Percentiles rank a stretch among this genome's conserved stretches.
These are phyloP conservation scores for Sebastes melanostomus DNA, from an alignment of 2,797 vertebrate genomes.

Conservation along the genomic window DNA sequence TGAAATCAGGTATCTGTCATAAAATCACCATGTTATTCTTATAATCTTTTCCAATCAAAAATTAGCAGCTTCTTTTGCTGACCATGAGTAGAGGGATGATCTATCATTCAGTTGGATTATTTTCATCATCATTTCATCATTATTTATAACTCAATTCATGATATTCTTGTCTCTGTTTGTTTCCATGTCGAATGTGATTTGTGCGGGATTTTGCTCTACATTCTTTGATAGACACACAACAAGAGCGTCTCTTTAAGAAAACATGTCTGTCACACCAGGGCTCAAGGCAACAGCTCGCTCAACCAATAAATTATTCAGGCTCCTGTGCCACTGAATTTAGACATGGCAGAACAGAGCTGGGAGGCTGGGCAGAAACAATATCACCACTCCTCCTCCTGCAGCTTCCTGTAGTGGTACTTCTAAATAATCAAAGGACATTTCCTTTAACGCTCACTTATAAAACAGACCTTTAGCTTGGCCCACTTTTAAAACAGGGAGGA, in stretches of 20 bases:
- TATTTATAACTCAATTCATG: not conserved
- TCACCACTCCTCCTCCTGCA: not conserved
- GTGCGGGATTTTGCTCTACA: conserved; percentile 1
- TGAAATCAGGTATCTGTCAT: not conserved
- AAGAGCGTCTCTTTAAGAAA: conserved; percentile 68
- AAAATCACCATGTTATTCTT: not conserved
- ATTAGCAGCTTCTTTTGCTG: not conserved
- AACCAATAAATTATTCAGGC: conserved; percentile 82
- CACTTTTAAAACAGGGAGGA: not conserved
- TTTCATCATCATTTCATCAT: not conserved
- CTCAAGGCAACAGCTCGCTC: conserved; percentile 67
- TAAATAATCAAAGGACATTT: conserved; percentile 29
- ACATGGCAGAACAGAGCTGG: conserved; percentile 51
- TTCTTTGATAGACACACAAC: conserved; percentile 12
- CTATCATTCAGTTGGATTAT: not conserved
- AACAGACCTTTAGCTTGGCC: not conserved
- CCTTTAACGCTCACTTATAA: not conserved
- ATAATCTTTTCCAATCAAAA: not conserved
- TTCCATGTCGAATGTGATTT: not conserved
- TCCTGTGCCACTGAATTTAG: conserved; percentile 73
- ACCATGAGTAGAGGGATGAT: not conserved
- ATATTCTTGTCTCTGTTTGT: conserved; percentile 2
- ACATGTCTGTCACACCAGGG: conserved; percentile 56
- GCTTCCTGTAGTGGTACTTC: conserved; percentile 1
- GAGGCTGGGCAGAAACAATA: conserved; percentile 35